Conservation (phyloP, 2,113 vertebrate species). For the Psammodynastes pulverulentus region DNA sequence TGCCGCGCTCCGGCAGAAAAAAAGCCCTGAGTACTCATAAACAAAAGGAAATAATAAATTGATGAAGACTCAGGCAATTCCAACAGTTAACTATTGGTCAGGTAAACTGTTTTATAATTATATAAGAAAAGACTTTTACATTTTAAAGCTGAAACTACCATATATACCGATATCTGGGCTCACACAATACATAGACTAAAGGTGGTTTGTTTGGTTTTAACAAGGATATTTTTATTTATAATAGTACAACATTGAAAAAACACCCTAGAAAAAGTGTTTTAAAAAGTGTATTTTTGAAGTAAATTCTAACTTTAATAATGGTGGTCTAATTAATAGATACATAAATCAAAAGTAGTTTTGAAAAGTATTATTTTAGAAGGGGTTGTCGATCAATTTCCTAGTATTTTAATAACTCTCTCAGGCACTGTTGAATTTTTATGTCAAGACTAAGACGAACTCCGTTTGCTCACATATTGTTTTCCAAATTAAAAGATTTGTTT, state of each 20-base stretch:
- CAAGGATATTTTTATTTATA: not conserved
- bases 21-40: too few species aligned
- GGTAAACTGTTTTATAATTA: not conserved
- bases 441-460: not conserved
- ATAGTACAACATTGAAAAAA: not conserved
- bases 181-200: not conserved
- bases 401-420: not conserved
- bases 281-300: not conserved
- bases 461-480: not conserved
- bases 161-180: not conserved
- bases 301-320: not conserved
- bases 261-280: not conserved
- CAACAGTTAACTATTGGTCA: not conserved
- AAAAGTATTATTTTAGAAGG: conserved; percentile 35
- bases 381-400: not conserved
- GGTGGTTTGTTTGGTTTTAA: not conserved
- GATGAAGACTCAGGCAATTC: not conserved
- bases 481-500: conserved; percentile 19
- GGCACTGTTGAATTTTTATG: not conserved
- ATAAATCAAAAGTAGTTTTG: conserved; percentile 34
- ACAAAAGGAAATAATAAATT: not conserved
- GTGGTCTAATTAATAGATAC: conserved; percentile 42
- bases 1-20: too few species aligned
- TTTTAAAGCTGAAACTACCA: not conserved
- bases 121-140: not conserved